These are phyloP conservation scores for Lymantria dispar DNA, from an alignment of 2,888 invertebrate genomes.

Conservation along the genomic window DNA sequence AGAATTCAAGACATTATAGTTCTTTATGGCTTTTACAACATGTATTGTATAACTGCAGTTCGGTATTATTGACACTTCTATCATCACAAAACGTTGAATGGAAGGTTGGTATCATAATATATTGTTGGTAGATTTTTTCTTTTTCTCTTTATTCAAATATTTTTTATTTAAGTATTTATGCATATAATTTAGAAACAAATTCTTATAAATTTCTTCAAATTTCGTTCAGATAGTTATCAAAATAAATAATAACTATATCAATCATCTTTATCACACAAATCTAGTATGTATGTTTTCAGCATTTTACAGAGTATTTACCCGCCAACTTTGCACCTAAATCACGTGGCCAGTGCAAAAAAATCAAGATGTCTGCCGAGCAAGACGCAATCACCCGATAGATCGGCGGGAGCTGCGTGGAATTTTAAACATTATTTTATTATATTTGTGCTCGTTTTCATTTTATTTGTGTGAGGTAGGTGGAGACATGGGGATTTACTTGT, in stretches of 20 bases:
- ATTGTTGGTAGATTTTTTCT: too few relatives aligned
- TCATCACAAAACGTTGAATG: too few relatives aligned
- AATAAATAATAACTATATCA: background rate
- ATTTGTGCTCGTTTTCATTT: constrained; percentile 29
- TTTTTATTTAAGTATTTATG: too few relatives aligned
- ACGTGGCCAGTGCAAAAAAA: constrained; percentile 26
- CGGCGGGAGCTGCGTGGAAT: constrained; percentile 52
- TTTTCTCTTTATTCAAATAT: too few relatives aligned
- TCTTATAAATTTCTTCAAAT: too few relatives aligned
- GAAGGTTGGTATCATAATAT: too few relatives aligned
- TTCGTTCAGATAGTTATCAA: too few relatives aligned
- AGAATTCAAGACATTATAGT: too few relatives aligned
- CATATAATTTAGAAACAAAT: too few relatives aligned
- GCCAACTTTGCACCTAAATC: constrained; percentile 28
- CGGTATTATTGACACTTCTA: too few relatives aligned
- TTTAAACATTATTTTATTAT: constrained; percentile 53
- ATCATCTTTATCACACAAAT: constrained; percentile 1
- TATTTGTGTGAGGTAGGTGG: constrained; percentile 1
- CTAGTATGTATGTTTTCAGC: constrained; percentile 12
- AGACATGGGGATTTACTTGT: background rate
- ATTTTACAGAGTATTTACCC: constrained; percentile 20
- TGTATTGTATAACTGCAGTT: too few relatives aligned
- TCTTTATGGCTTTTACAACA: too few relatives aligned
- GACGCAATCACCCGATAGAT: constrained; percentile 62
- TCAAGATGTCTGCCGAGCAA: constrained; percentile 34